These are phyloP conservation scores for Papilio elwesi DNA, from an alignment of 2,888 invertebrate species.

Conservation along the genomic window DNA sequence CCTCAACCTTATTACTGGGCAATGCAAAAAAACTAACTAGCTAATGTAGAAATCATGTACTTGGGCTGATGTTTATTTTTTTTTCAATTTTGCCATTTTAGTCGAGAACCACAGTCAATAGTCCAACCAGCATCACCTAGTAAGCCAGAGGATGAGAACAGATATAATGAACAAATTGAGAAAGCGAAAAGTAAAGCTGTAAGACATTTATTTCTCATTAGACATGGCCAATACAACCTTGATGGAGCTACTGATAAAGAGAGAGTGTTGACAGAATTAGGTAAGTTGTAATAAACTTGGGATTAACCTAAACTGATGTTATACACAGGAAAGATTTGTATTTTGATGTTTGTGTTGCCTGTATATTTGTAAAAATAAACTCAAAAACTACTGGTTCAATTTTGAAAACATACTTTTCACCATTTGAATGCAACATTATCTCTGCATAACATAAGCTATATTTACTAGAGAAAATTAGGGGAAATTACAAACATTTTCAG, in stretches of 20 bases:
- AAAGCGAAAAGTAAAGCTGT: slow-evolving; percentile 85
- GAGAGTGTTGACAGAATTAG: slow-evolving; percentile 91
- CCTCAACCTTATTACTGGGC: too few relatives aligned
- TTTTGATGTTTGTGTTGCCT: too few relatives aligned
- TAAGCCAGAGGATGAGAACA: slow-evolving; percentile 85
- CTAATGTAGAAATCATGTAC: not conserved
- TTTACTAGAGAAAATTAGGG: too few relatives aligned
- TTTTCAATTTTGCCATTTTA: slow-evolving; percentile 57
- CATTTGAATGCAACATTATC: too few relatives aligned
- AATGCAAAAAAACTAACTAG: too few relatives aligned
- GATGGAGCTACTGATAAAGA: slow-evolving; percentile 89
- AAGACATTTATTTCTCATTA: slow-evolving; percentile 94
- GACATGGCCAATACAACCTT: slow-evolving; percentile 97
- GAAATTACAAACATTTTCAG: too few relatives aligned
- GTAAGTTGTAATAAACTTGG: slow-evolving; percentile 66
- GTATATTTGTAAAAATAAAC: not conserved
- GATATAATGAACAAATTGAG: slow-evolving; percentile 87
- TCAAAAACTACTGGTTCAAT: too few relatives aligned
- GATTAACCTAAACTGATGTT: too few relatives aligned
- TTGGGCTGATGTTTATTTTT: too few relatives aligned
- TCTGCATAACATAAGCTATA: too few relatives aligned
- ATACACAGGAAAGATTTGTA: not conserved
- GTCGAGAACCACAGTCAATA: slow-evolving; percentile 89
- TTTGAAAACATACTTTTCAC: too few relatives aligned
- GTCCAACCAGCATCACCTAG: slow-evolving; percentile 83